Evolutionary conservation across 2,797 vertebrate genomes (phyloP).

Genomic region (Tachyglossus aculeatus): DNA sequence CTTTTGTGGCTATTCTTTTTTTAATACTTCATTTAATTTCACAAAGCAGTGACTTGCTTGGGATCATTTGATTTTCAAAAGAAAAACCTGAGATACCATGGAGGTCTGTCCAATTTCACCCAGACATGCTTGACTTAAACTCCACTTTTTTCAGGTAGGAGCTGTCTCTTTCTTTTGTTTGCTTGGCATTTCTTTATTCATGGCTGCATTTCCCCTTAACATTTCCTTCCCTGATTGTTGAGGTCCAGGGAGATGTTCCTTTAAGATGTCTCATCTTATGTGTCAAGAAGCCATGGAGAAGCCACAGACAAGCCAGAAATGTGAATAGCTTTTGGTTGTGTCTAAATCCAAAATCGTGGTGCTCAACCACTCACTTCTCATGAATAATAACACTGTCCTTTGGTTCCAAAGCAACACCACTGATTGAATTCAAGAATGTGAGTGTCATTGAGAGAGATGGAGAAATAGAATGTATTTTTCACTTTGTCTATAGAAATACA

Average conservation of each 20-base stretch:
- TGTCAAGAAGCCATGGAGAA: not conserved
- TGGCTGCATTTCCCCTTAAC: not conserved
- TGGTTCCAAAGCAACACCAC: no score
- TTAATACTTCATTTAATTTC: constrained; percentile 16
- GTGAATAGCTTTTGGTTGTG: no score
- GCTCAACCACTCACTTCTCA: no score
- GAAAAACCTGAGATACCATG: constrained; percentile 3
- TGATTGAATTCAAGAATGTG: no score
- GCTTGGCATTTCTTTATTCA: constrained; percentile 31
- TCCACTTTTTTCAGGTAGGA: constrained; percentile 20
- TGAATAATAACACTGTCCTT: no score
- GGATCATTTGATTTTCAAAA: constrained; percentile 25
- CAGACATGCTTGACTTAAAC: constrained; percentile 26
- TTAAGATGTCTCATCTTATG: not conserved
- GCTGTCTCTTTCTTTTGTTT: constrained; percentile 20
- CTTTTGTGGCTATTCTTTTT: not conserved
- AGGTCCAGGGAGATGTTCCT: constrained; percentile 10
- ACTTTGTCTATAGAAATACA: no score
- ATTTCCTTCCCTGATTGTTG: constrained; percentile 1
- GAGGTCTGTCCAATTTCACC: constrained; percentile 22
- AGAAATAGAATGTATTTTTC: no score
- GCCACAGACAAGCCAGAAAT: not conserved
- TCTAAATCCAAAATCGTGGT: no score
- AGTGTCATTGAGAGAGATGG: no score
- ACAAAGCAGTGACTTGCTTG: constrained; percentile 7